Evolutionary conservation across 1,140 invertebrate species (phyloP).

Genomic region (Saxidomus purpurata): DNA sequence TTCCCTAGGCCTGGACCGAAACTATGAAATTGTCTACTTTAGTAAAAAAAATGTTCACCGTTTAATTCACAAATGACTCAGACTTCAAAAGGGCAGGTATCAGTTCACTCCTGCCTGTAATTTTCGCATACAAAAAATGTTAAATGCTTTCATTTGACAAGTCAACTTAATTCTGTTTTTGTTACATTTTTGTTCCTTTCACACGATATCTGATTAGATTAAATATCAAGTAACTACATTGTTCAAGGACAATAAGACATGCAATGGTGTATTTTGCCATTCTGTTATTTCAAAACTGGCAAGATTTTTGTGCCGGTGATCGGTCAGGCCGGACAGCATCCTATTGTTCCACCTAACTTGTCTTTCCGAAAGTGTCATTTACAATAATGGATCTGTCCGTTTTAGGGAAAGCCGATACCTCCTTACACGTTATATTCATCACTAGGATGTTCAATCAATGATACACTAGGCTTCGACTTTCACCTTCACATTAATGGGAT

Average conservation of each 20-base stretch:
- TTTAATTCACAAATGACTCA: slow-evolving; percentile 30
- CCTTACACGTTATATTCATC: slow-evolving; percentile 6
- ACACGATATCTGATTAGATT: slow-evolving; percentile 39
- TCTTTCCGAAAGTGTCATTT: slow-evolving; percentile 33
- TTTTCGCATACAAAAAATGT: slow-evolving; percentile 18
- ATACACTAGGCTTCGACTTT: background rate
- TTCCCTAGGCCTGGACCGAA: background rate
- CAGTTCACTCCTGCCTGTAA: background rate
- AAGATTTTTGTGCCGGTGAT: slow-evolving; percentile 10
- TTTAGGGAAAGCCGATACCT: slow-evolving; percentile 27
- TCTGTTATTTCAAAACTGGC: slow-evolving; percentile 10
- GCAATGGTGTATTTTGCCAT: slow-evolving; percentile 44
- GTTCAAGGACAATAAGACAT: slow-evolving; percentile 28
- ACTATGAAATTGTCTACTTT: background rate
- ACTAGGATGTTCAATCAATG: background rate
- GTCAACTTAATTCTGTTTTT: slow-evolving; percentile 10
- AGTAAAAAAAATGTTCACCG: background rate
- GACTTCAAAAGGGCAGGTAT: slow-evolving; percentile 28
- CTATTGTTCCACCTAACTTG: slow-evolving; percentile 6
- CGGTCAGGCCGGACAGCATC: slow-evolving; percentile 31
- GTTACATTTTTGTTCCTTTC: slow-evolving; percentile 44
- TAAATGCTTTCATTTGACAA: slow-evolving; percentile 37
- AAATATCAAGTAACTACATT: slow-evolving; percentile 27
- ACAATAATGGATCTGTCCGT: slow-evolving; percentile 43
- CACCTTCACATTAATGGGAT: background rate